Evolutionary conservation across 2,113 vertebrate species (phyloP).

Genomic region (Ahaetulla prasina): DNA sequence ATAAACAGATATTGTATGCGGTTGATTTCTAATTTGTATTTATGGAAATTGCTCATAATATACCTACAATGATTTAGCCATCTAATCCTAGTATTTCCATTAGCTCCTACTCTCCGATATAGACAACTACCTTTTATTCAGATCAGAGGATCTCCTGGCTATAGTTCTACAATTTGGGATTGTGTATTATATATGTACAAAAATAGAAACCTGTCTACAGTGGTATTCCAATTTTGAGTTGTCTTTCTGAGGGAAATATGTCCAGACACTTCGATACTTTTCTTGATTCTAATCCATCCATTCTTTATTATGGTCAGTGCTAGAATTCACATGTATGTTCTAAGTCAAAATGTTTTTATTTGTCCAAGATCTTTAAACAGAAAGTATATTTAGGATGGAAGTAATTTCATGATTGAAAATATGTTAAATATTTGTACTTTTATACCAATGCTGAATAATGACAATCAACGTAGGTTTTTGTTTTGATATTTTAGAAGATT

Average conservation of each 20-base stretch:
- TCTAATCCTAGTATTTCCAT: not conserved
- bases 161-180: not conserved
- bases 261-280: not conserved
- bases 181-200: not conserved
- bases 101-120: not conserved
- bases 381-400: not conserved
- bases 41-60: not conserved
- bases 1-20: not conserved
- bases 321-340: not conserved
- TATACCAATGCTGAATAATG: not conserved
- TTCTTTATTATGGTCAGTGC: not conserved
- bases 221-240: not conserved
- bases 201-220: not conserved
- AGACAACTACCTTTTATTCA: not conserved
- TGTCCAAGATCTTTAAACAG: not conserved
- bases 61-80: not conserved
- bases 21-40: not conserved
- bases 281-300: not conserved
- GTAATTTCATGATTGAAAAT: not conserved
- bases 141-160: not conserved
- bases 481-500: not conserved
- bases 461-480: not conserved
- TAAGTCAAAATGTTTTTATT: not conserved
- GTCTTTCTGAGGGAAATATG: no score
- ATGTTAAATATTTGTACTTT: not conserved